Evolutionary conservation across 1,140 invertebrate genomes (phyloP), one percentile per base, ranked within the genome.

Genomic region (Oedothorax gibbosus): DNA sequence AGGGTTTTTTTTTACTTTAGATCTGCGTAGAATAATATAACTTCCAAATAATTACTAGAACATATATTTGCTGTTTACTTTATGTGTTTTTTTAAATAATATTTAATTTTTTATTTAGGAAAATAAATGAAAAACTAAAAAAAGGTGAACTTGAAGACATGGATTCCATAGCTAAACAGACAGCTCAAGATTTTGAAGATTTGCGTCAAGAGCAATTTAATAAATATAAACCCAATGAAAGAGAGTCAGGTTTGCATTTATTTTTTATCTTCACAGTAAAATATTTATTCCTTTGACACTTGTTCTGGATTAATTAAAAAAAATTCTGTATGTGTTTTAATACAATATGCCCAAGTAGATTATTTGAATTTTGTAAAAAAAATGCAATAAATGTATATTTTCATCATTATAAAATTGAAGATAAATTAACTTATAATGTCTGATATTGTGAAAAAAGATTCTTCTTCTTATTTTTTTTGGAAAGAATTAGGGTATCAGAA

Each of bases 131-230:
- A 88, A 89, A 93, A 20, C 89, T 93, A 0, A 94, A 90, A 80
- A 92, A 92, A 88, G 89, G 90, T 76, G 92, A 92, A 86, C 86
- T 91, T 54, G 88, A 89, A 4, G 93, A 94, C 85, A 82, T 93
- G 51, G 95, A 96, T 87, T 88, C 91, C 68, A 90, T 91, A 0
- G 88, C 91, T 12, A 92, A 93, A 88, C 93, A 95, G 89, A 96
- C 94, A 15, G 93, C 94, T 0, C 93, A 95, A 89, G 96, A 97
- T 90, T 93, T 95, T 90, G 93, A 95, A 90, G 95, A 96, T 91
- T 90, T 91, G 51, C 92, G 92, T 86, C 90, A 89, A 66, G 92
- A 94, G 86, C 95, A 96, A 90, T 88, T 95, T 0, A 90, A 92
- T 49, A 92, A 93, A 87, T 97, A 96, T 90, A 90, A 92, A 89